Conservation (phyloP, 2,888 invertebrate genomes). For the Eristalis pertinax region DNA sequence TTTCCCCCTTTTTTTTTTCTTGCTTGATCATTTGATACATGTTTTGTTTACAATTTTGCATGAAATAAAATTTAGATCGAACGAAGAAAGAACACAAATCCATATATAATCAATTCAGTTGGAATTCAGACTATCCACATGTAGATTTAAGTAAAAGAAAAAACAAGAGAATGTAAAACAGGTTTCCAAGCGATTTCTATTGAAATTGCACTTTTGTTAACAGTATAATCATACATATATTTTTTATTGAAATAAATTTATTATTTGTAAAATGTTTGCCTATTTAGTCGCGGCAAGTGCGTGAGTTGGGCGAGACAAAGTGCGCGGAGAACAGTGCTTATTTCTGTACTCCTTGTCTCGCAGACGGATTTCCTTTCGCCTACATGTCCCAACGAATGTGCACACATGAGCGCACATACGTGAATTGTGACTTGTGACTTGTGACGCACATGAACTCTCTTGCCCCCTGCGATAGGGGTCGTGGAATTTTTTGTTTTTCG, state of each 20-base stretch:
- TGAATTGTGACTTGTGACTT: too few relatives aligned
- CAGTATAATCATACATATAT: slow-evolving; percentile 23
- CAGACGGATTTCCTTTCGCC: not conserved
- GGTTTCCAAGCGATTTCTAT: slow-evolving; percentile 36
- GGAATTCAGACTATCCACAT: not conserved
- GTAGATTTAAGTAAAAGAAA: slow-evolving; percentile 18
- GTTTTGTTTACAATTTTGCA: not conserved
- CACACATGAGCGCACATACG: not conserved
- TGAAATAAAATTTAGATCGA: slow-evolving; percentile 4
- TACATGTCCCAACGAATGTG: not conserved
- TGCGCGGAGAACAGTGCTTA: not conserved
- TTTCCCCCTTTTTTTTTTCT: not conserved
- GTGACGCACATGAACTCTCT: not conserved
- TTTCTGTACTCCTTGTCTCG: not conserved
- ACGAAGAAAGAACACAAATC: too few relatives aligned
- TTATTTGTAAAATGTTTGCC: not conserved
- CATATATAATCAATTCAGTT: slow-evolving; percentile 37
- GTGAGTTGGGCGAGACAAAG: not conserved
- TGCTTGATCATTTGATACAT: not conserved
- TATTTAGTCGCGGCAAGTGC: not conserved
- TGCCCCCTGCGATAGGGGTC: not conserved
- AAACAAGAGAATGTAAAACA: not conserved
- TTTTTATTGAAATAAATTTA: slow-evolving; percentile 28
- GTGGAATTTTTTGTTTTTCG: not conserved
- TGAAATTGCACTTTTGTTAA: slow-evolving; percentile 49